These are phyloP conservation scores for Sisyra nigra DNA, from an alignment of 2,888 invertebrate genomes.

Conservation along the genomic window DNA sequence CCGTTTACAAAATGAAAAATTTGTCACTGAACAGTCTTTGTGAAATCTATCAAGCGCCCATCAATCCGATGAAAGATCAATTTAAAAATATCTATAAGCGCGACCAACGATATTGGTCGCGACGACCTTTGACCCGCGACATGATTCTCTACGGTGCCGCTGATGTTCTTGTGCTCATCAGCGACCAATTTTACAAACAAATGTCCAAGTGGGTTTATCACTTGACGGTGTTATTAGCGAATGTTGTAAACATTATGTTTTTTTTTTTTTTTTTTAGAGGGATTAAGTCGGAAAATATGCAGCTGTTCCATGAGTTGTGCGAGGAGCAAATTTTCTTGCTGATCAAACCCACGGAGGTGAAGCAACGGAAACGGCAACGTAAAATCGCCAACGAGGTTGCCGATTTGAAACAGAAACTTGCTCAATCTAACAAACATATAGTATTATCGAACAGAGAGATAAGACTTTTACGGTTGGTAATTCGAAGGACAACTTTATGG, in stretches of 20 bases:
- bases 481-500: too few relatives aligned
- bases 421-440: conserved; percentile 68
- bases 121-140: conserved; percentile 73
- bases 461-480: conserved; percentile 48
- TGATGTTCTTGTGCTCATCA: conserved; percentile 74
- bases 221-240: too few relatives aligned
- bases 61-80: conserved; percentile 84
- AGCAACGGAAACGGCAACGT: conserved; percentile 71
- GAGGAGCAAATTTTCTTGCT: conserved; percentile 77
- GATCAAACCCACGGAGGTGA: conserved; percentile 72
- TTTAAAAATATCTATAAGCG: conserved; percentile 69
- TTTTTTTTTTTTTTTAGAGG: conserved; percentile 30
- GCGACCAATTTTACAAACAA: conserved; percentile 66
- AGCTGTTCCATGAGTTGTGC: conserved; percentile 66
- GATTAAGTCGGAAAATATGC: conserved; percentile 52
- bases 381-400: conserved; percentile 83
- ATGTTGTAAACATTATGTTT: not conserved
- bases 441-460: conserved; percentile 87
- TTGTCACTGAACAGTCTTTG: conserved; percentile 83
- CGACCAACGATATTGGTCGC: conserved; percentile 80
- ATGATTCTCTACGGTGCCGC: conserved; percentile 86
- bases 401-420: conserved; percentile 68
- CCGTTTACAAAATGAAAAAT: conserved; percentile 89
- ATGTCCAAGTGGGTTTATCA: conserved; percentile 24
- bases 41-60: conserved; percentile 72